These are phyloP conservation scores for Temnothorax rugatulus DNA, from an alignment of 2,888 invertebrate species.

Conservation along the genomic window DNA sequence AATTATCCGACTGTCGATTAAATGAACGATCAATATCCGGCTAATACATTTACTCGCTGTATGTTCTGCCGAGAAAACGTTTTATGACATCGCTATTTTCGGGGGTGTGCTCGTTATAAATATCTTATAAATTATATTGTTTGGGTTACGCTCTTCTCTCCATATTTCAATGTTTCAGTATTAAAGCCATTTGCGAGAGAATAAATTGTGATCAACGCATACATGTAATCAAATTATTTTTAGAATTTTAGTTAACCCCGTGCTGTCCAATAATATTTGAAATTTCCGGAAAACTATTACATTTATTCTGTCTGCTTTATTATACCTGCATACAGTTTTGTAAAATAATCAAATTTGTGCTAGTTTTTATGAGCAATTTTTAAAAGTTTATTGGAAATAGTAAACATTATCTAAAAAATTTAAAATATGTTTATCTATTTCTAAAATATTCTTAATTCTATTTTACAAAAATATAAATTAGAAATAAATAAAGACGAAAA, in stretches of 20 bases:
- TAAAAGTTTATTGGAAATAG: neutral
- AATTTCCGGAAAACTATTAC: neutral
- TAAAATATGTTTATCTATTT: neutral
- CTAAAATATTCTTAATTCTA: neutral
- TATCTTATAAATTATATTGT: conserved; percentile 45
- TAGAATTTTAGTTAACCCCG: neutral
- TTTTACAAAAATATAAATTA: neutral
- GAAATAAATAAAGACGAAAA: neutral
- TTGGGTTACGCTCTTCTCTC: conserved; percentile 12
- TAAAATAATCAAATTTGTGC: neutral
- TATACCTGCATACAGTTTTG: neutral
- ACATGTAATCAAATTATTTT: conserved; percentile 39
- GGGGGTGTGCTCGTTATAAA: neutral
- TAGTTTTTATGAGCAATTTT: neutral
- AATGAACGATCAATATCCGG: conserved; percentile 29
- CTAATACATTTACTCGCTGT: conserved; percentile 22
- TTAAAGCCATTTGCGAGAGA: conserved; percentile 12
- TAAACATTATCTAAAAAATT: neutral
- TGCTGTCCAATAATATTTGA: neutral
- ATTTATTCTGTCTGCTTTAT: neutral
- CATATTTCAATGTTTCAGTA: conserved; percentile 29
- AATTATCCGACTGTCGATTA: conserved; percentile 37
- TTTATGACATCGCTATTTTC: conserved; percentile 9
- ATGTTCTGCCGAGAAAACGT: neutral
- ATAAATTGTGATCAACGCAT: conserved; percentile 28